Evolutionary conservation across 2,888 invertebrate species (phyloP).

Genomic region (Corbicula japonica): DNA sequence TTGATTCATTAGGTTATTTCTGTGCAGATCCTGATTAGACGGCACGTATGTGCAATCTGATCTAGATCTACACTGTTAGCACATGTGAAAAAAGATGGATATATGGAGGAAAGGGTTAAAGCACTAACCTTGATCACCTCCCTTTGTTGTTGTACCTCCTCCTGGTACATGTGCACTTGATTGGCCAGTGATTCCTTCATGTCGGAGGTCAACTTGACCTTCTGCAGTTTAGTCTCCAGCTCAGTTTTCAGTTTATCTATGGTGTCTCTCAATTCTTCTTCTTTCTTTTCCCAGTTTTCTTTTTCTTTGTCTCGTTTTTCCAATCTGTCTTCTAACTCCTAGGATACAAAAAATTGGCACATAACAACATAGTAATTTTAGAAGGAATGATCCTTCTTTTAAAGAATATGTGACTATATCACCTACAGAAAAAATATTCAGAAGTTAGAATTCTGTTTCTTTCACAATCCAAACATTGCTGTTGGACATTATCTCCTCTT

Average conservation of each 20-base stretch:
- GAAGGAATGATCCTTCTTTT: conserved; percentile 23
- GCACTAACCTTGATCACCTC: conserved; percentile 73
- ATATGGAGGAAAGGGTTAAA: no score
- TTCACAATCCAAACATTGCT: no score
- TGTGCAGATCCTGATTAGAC: no score
- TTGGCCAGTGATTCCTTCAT: conserved; percentile 72
- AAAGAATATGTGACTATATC: no score
- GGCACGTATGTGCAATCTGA: no score
- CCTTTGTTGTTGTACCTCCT: conserved; percentile 74
- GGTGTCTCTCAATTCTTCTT: conserved; percentile 66
- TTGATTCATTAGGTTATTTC: no score
- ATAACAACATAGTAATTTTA: no score
- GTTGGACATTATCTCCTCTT: no score
- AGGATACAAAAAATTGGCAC: conserved; percentile 14
- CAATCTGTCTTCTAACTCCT: conserved; percentile 73
- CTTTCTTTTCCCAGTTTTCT: conserved; percentile 69
- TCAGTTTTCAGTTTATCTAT: conserved; percentile 73
- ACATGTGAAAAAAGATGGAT: no score
- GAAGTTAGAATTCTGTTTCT: no score
- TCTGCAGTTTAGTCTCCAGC: conserved; percentile 58
- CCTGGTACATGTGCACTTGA: conserved; percentile 75
- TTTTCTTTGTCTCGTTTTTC: conserved; percentile 69
- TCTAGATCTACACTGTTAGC: no score
- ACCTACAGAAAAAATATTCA: no score
- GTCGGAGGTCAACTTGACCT: conserved; percentile 46